Evolutionary conservation across 2,888 invertebrate genomes (phyloP).

Genomic region (Pharmacophagus antenor): DNA sequence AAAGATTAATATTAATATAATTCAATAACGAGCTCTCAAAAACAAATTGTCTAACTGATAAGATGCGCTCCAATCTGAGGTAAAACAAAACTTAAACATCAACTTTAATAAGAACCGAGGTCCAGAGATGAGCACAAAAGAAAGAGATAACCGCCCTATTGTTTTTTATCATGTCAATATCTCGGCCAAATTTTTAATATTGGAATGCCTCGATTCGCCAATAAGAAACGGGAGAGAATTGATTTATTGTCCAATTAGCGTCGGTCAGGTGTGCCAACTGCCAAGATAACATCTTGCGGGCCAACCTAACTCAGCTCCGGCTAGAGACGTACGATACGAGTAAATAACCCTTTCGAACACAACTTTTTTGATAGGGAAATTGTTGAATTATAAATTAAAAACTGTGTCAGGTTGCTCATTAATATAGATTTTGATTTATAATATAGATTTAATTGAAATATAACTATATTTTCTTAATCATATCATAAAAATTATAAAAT

Average conservation of each 20-base stretch:
- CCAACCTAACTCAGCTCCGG: constrained; percentile 74
- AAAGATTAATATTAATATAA: constrained; percentile 69
- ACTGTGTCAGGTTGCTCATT: too few relatives aligned
- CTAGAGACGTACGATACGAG: constrained; percentile 37
- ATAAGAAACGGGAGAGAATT: constrained; percentile 81
- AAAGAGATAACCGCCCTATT: constrained; percentile 76
- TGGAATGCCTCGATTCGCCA: constrained; percentile 80
- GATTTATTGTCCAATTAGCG: constrained; percentile 82
- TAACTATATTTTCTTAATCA: too few relatives aligned
- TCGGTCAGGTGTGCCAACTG: constrained; percentile 82
- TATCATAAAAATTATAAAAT: too few relatives aligned
- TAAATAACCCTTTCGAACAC: not conserved
- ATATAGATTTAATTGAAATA: too few relatives aligned
- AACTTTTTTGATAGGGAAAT: constrained; percentile 1
- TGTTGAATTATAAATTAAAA: not conserved
- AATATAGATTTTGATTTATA: too few relatives aligned
- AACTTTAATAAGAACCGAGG: constrained; percentile 76
- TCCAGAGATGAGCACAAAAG: constrained; percentile 78
- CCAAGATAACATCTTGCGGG: constrained; percentile 79
- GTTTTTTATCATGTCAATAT: constrained; percentile 81
- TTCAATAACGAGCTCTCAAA: constrained; percentile 74
- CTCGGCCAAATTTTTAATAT: constrained; percentile 81
- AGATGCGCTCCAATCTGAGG: constrained; percentile 59
- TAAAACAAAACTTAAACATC: constrained; percentile 71
- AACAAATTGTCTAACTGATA: constrained; percentile 79